These are phyloP conservation scores for Zoroaster sp. DNA, from an alignment of 53 echinoderm and acorn worm genomes.

Conservation along the genomic window DNA sequence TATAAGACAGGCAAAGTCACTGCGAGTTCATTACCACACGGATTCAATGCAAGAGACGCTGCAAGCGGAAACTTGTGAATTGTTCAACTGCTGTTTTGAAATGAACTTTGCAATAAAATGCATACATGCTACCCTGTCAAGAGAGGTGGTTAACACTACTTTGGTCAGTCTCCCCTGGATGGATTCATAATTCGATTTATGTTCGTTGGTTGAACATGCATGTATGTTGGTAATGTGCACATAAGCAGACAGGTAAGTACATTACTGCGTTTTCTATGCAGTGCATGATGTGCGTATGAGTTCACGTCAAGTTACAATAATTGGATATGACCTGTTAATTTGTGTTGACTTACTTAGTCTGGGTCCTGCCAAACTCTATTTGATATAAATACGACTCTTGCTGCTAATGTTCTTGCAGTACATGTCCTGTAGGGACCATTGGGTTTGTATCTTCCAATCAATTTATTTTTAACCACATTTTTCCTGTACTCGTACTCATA, in stretches of 20 bases:
- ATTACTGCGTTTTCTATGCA: not conserved
- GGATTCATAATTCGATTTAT: slow-evolving; percentile 3
- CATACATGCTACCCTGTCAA: not conserved
- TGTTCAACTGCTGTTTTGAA: not conserved
- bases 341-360: slow-evolving; percentile 8
- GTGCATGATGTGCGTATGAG: not conserved
- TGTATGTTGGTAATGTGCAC: not conserved
- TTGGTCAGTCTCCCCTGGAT: not conserved
- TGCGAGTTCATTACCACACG: not conserved
- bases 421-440: not conserved
- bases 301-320: not conserved
- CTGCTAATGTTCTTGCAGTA: not conserved
- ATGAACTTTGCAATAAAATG: slow-evolving; percentile 8
- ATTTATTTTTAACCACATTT: no score
- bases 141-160: not conserved
- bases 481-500: no score
- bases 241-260: not conserved
- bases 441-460: no score
- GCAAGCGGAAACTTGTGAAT: not conserved
- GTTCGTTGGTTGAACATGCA: not conserved
- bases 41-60: not conserved
- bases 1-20: not conserved
- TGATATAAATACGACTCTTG: not conserved
- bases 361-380: slow-evolving; percentile 23
- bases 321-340: not conserved